phyloP scores from a whole-genome alignment of 2,888 invertebrate species.

The Heterodera filipjevi region DNA sequence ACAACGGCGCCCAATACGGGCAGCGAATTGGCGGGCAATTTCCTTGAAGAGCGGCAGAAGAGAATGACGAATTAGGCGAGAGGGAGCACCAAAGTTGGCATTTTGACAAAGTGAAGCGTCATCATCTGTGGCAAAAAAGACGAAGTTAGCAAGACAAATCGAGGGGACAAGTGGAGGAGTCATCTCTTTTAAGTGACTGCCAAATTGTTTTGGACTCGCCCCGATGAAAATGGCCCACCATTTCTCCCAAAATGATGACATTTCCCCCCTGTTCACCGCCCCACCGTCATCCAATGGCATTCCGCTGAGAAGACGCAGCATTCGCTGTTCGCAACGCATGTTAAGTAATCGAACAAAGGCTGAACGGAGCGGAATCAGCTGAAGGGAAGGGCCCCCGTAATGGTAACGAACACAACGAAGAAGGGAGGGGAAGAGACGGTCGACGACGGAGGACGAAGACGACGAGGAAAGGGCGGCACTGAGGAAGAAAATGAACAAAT shows the following conservation, averaged over 20 bases:
- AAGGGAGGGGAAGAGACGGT: constrained; percentile 11
- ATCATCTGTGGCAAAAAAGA: not conserved
- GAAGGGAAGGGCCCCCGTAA: constrained; percentile 22
- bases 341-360: constrained; percentile 8
- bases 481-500: too few relatives aligned
- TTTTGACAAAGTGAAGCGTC: not conserved
- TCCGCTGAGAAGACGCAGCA: constrained; percentile 15
- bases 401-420: constrained; percentile 13
- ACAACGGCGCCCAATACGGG: not conserved
- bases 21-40: not conserved
- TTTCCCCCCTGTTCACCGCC: not conserved
- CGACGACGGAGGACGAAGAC: not conserved
- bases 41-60: constrained; percentile 11
- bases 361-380: constrained; percentile 20
- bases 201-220: too few relatives aligned
- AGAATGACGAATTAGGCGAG: not conserved
- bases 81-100: not conserved
- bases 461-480: not conserved
- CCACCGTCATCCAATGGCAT: not conserved
- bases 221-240: too few relatives aligned
- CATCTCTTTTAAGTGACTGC: too few relatives aligned
- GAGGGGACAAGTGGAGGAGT: too few relatives aligned
- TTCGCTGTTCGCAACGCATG: constrained; percentile 22
- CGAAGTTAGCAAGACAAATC: too few relatives aligned
- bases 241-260: constrained; percentile 3